Conservation (phyloP, 2,113 vertebrate genomes). For the Pelodiscus sinensis region DNA sequence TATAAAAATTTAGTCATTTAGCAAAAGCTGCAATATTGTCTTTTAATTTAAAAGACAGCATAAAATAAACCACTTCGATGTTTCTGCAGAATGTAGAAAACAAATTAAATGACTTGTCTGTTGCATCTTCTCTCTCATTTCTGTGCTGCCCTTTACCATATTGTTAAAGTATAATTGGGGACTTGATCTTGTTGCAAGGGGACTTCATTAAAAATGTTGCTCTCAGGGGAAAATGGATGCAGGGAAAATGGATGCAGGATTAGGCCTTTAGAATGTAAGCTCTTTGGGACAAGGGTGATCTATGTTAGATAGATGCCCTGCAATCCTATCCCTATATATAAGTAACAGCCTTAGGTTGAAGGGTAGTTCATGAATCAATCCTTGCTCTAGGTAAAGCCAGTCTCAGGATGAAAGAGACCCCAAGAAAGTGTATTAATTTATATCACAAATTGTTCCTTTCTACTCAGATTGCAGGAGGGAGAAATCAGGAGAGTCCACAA, state of each 20-base stretch:
- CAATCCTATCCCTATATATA: neutral
- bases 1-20: neutral
- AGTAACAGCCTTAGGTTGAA: neutral
- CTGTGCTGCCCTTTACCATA: neutral
- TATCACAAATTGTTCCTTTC: neutral
- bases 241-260: neutral
- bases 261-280: neutral
- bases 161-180: neutral
- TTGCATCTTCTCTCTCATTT: neutral
- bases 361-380: neutral
- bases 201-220: neutral
- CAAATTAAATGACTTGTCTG: neutral
- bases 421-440: neutral
- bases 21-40: neutral
- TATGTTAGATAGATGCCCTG: neutral
- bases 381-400: neutral
- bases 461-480: neutral
- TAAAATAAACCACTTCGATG: neutral
- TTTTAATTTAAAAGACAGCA: neutral
- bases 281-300: neutral
- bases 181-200: neutral
- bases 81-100: neutral
- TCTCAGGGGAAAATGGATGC: neutral
- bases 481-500: neutral
- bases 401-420: neutral